Base-by-base conservation (phyloP, 2,113 vertebrate genomes). In the Saguinus imperator region DNA sequence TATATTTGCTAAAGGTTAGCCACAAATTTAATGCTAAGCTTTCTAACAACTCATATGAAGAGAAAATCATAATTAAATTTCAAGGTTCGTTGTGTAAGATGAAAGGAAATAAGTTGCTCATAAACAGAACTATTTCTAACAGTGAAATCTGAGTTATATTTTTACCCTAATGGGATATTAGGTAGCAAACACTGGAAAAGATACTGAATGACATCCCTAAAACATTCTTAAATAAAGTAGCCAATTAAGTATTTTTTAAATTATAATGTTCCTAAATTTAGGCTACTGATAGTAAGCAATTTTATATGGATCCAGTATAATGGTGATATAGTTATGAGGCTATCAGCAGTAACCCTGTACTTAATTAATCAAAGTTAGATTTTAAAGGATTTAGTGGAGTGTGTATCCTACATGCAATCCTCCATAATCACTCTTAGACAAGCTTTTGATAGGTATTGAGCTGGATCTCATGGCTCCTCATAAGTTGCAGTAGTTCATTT, bases 51-150 rank as follows among this genome's bases (percentile, higher is more conserved):
- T 80, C 48, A 32, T 43, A 50, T 66, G 45, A 86, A 45, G 68
- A 80, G n/a, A 77, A 82, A 3, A 66, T 90, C 43, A 80, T 40
- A 92, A 94, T 92, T 89, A 91, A 57, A 87, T 95, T 93, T 91
- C n/a, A 95, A 94, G 58, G 29, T 92, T 95, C 75, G 35, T 25
- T 80, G 43, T 83, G 12, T 80, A 85, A 91, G 35, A 94, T 91
- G 64, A 96, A 89, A 89, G 61, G n/a, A 87, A 96, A 21, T 16
- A 94, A 68, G 57, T 43, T 92, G 20, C 17, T 93, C 45, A 94
- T 45, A 85, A 40, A 40, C 40, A 96, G 32, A 97, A 89, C 43
- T 91, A 82, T 87, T 91, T 11, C 43, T 45, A 55, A 70, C 23
- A 93, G 18, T 83, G 55, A 95, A 81, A 87, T 90, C 18, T 32